Conservation (phyloP, 2,888 invertebrate genomes). For the Drosophila limbata region DNA sequence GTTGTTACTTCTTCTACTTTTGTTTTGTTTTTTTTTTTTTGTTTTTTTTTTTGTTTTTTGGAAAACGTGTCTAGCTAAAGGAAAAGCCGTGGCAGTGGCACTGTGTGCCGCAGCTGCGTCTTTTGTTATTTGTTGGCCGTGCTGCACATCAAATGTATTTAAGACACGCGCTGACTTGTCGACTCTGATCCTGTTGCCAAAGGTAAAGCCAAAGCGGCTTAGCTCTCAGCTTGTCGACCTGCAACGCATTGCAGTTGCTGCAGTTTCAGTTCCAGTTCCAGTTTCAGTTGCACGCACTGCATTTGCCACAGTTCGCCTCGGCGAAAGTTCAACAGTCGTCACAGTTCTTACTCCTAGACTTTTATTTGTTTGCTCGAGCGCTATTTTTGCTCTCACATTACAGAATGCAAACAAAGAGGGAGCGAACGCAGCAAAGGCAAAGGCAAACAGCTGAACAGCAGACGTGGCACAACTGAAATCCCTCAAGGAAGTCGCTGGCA, state of each 20-base stretch:
- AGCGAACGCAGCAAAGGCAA: constrained; percentile 34
- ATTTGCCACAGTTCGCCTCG: constrained; percentile 24
- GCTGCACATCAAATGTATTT: constrained; percentile 55
- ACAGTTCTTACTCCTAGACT: constrained; percentile 58
- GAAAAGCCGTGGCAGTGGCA: constrained; percentile 24
- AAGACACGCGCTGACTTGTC: constrained; percentile 64
- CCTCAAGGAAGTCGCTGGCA: constrained; percentile 61
- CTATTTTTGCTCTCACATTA: constrained; percentile 55
- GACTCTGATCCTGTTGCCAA: constrained; percentile 67
- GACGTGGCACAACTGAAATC: constrained; percentile 56
- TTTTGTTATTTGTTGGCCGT: constrained; percentile 36
- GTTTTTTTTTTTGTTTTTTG: constrained; percentile 22
- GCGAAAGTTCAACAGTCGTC: constrained; percentile 76
- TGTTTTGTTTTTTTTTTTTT: constrained; percentile 18
- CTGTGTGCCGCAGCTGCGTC: constrained; percentile 35
- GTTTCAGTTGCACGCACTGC: constrained; percentile 12
- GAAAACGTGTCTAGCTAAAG: constrained; percentile 46
- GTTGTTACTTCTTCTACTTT: constrained; percentile 65
- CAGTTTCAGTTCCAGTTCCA: constrained; percentile 17
- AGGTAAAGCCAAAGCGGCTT: constrained; percentile 75
- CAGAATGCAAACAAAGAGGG: constrained; percentile 55
- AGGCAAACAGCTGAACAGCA: constrained; percentile 43
- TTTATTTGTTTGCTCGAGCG: constrained; percentile 61
- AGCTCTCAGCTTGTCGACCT: constrained; percentile 29
- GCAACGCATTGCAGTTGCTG: constrained; percentile 13